These are phyloP conservation scores for Nematostella vectensis DNA, from an alignment of 92 coral and sea anemone genomes.

Conservation along the genomic window DNA sequence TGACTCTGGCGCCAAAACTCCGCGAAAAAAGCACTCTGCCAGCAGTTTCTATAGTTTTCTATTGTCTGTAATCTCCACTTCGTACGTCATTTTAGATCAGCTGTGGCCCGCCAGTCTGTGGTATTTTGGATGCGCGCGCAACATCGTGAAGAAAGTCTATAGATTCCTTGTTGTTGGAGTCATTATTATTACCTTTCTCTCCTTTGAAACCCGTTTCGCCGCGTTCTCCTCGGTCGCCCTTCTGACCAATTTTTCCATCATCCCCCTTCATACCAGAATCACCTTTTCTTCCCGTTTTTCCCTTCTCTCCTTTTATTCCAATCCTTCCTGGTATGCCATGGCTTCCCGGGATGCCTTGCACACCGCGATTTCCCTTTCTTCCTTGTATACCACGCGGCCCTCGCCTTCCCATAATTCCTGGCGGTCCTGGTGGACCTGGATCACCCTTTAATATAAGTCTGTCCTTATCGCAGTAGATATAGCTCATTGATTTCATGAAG, in stretches of 20 bases:
- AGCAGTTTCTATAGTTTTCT: too few relatives aligned
- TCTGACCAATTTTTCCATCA: too few relatives aligned
- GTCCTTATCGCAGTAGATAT: constrained; percentile 27
- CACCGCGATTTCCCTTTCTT: background rate
- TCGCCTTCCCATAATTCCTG: constrained; percentile 17
- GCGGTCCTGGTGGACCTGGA: constrained; percentile 24
- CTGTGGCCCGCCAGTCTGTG: too few relatives aligned
- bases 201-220: constrained; percentile 38
- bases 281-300: background rate
- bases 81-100: too few relatives aligned
- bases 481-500: constrained; percentile 14
- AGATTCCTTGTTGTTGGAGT: too few relatives aligned
- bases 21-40: too few relatives aligned
- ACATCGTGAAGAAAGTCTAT: too few relatives aligned
- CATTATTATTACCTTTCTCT: too few relatives aligned
- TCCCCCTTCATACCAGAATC: background rate
- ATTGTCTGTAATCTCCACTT: too few relatives aligned
- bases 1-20: too few relatives aligned
- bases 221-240: constrained; percentile 7
- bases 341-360: background rate
- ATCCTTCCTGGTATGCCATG: background rate
- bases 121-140: too few relatives aligned
- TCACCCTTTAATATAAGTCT: constrained; percentile 53
- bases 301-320: background rate
- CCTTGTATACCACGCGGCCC: background rate